phyloP scores from a whole-genome alignment of 2,797 vertebrate genomes.

The Lophotriccus pileatus region DNA sequence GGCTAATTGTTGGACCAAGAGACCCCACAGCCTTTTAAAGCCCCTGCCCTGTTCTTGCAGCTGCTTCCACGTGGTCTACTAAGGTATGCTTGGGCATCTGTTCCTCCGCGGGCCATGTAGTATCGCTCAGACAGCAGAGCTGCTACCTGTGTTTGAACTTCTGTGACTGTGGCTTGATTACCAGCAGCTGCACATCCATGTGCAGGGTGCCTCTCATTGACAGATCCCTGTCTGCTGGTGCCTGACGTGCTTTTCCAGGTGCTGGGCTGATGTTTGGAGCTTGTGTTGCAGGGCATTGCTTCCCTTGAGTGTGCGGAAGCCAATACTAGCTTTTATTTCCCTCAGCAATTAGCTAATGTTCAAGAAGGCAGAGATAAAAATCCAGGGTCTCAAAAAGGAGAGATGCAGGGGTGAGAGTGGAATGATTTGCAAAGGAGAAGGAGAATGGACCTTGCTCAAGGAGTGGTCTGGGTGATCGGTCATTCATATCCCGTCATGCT shows the following conservation, averaged over 20 bases:
- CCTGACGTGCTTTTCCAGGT: not conserved
- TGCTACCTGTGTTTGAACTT: not conserved
- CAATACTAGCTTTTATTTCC: not conserved
- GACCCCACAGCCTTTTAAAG: not conserved
- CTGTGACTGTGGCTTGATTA: not conserved
- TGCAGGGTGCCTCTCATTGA: not conserved
- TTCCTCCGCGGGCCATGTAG: not conserved
- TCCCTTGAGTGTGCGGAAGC: not conserved
- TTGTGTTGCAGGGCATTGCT: not conserved
- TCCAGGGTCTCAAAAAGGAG: not conserved
- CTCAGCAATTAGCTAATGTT: not conserved
- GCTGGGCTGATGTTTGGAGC: not conserved
- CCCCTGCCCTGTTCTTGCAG: rapidly evolving
- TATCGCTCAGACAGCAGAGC: not conserved
- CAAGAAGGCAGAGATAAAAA: not conserved
- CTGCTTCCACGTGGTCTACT: rapidly evolving
- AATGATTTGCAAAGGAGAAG: not conserved
- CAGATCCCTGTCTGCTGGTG: not conserved
- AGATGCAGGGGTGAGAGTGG: not conserved
- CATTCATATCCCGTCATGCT: not conserved
- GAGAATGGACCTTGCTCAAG: not conserved
- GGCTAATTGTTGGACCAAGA: not conserved
- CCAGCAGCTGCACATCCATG: not conserved
- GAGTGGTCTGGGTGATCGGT: rapidly evolving
- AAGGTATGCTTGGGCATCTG: not conserved